Evolutionary conservation across 1,140 invertebrate species (phyloP), one percentile per base, ranked within the genome.

Genomic region (Drosophila bipectinata): DNA sequence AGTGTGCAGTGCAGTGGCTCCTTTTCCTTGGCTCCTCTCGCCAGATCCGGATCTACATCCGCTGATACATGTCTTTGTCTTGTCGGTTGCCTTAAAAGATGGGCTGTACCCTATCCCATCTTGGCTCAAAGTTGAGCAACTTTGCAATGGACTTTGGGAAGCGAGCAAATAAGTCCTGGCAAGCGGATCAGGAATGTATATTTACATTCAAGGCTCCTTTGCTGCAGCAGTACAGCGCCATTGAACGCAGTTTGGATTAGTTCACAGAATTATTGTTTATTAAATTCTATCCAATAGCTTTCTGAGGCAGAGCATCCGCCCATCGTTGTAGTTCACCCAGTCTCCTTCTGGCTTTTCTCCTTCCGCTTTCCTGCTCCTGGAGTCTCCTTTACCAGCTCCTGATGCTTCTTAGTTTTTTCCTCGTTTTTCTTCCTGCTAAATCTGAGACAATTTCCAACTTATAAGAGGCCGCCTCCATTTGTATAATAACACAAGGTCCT

Each of bases 361-460:
- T 18, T 39, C 32, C 30, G 15, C 39, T 10, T 45, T 58, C 14
- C 48, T 52, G 37, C 28, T 24, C 8, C 32, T 9, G n/a, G 15
- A 15, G 15, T 15, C 8, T n/a, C 34, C 6, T 28, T 1, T 3
- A 5, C 34, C 9, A 10, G 39, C 39, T 41, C 39, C n/a, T n/a
- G 41, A 14, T 18, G 41, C 37, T 55, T 63, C 30, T 18, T 30
- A 10, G 37, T 39, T 7, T 28, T 57, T 53, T 37, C 21, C 39
- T 58, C 49, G 32, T 63, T 76, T 59, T 78, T 62, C 66, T 57
- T 80, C 61, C 55, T 63, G 64, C 47, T 51, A 87, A 88, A 87
- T 87, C 83, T 88, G 82, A 88, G 82, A 87, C 82, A 88, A 88
- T 87, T 87, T 88, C 51, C 71, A 82, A 83, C 64, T 88, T 85